phyloP scores from a whole-genome alignment of 1,140 invertebrate genomes.

The Hestina assimilis region DNA sequence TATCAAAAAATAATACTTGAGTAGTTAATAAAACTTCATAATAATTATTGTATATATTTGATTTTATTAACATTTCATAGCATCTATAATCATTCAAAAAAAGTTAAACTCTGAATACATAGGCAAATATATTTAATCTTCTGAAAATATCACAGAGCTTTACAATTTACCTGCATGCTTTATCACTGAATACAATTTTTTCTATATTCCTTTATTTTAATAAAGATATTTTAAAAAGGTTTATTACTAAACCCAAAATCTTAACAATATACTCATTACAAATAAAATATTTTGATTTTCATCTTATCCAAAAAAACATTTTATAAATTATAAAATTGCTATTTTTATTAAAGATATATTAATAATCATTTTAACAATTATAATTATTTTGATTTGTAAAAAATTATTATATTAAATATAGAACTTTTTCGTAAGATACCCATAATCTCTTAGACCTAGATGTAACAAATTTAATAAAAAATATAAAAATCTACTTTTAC shows the following conservation, averaged over 20 bases:
- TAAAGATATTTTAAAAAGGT: background rate
- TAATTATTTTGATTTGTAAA: too few relatives aligned
- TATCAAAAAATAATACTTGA: too few relatives aligned
- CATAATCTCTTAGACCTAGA: too few relatives aligned
- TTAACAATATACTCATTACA: too few relatives aligned
- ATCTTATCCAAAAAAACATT: too few relatives aligned
- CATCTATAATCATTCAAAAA: background rate
- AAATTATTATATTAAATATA: background rate
- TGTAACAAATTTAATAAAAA: too few relatives aligned
- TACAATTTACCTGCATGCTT: background rate
- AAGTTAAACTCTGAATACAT: background rate
- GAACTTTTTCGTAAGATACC: too few relatives aligned
- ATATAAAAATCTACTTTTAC: too few relatives aligned
- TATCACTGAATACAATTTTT: too few relatives aligned
- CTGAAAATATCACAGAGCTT: background rate
- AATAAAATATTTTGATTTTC: too few relatives aligned
- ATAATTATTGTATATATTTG: background rate
- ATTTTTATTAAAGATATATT: background rate
- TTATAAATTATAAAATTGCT: background rate
- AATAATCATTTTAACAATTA: too few relatives aligned
- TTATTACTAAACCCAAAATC: background rate
- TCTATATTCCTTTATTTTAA: background rate
- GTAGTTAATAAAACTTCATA: too few relatives aligned
- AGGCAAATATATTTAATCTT: background rate
- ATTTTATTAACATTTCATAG: background rate